Conservation (phyloP, 2,113 vertebrate genomes). For the Halcyon senegalensis region DNA sequence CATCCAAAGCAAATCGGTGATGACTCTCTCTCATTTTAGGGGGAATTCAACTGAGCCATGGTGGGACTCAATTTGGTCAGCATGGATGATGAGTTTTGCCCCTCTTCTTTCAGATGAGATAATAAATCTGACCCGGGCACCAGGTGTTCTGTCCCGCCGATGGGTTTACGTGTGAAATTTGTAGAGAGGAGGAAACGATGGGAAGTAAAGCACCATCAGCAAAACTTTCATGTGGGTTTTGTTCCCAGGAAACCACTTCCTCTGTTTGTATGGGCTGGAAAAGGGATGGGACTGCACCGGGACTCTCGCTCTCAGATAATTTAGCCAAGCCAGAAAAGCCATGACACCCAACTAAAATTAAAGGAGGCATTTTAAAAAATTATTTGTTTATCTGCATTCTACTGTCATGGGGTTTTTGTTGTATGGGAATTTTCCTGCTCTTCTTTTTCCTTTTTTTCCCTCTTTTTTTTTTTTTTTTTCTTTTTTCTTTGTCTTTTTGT, state of each 20-base stretch:
- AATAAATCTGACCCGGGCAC: neutral
- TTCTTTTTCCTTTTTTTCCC: neutral
- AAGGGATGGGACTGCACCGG: neutral
- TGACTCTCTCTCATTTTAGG: neutral
- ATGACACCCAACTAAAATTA: slow-evolving; percentile 28
- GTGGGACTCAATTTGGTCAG: neutral
- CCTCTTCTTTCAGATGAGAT: neutral
- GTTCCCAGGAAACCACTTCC: slow-evolving; percentile 69
- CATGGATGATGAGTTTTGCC: neutral
- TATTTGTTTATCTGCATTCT: slow-evolving; percentile 40
- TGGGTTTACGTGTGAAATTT: neutral
- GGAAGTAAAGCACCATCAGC: slow-evolving; percentile 6
- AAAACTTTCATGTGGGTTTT: slow-evolving; percentile 55
- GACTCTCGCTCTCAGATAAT: slow-evolving; percentile 19
- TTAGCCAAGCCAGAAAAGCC: slow-evolving; percentile 32
- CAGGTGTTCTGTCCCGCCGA: neutral
- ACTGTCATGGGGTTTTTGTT: slow-evolving; percentile 9
- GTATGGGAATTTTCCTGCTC: neutral
- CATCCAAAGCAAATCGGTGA: neutral
- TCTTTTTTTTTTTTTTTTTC: neutral
- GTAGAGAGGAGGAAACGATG: neutral
- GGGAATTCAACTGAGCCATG: accelerated
- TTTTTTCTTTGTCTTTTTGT: neutral
- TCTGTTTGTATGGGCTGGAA: slow-evolving; percentile 32
- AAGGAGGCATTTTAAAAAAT: neutral